These are phyloP conservation scores for Hylyphantes graminicola DNA, from an alignment of 1,140 invertebrate genomes.

Conservation along the genomic window DNA sequence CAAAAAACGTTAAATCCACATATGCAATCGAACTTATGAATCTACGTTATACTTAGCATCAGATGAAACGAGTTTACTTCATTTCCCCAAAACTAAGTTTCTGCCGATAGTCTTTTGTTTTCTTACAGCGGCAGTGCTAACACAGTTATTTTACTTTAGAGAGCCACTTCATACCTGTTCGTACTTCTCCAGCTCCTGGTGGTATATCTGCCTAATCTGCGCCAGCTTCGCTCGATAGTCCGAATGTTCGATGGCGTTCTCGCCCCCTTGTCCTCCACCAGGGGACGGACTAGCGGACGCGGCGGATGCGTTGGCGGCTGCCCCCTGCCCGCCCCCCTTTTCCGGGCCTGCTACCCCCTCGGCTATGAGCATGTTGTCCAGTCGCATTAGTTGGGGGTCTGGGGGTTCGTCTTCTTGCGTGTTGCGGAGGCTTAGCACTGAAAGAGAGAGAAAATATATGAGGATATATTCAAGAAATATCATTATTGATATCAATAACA, in stretches of 20 bases:
- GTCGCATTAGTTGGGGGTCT: slow-evolving; percentile 96
- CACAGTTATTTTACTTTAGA: too few relatives aligned
- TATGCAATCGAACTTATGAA: too few relatives aligned
- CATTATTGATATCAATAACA: too few relatives aligned
- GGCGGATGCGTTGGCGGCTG: slow-evolving; percentile 88
- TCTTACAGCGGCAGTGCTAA: too few relatives aligned
- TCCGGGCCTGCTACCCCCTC: slow-evolving; percentile 98
- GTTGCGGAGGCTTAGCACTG: slow-evolving; percentile 93
- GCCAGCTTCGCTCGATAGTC: slow-evolving; percentile 98
- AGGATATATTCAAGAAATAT: background rate
- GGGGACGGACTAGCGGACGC: slow-evolving; percentile 72
- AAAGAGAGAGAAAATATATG: slow-evolving; percentile 65
- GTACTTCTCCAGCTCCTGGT: slow-evolving; percentile 98
- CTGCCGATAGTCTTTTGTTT: too few relatives aligned
- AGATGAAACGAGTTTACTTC: too few relatives aligned
- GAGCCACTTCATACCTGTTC: slow-evolving; percentile 77
- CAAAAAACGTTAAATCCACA: too few relatives aligned
- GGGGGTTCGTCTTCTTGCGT: slow-evolving; percentile 98
- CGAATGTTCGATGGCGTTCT: slow-evolving; percentile 98
- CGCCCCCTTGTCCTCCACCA: slow-evolving; percentile 70
- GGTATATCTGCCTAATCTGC: slow-evolving; percentile 98
- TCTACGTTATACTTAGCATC: too few relatives aligned
- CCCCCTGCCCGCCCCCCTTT: slow-evolving; percentile 93
- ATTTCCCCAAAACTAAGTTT: too few relatives aligned
- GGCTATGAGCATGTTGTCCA: slow-evolving; percentile 99